Evolutionary conservation across 2,797 vertebrate genomes (phyloP).

Genomic region (Ctenochaetus hawaiiensis): DNA sequence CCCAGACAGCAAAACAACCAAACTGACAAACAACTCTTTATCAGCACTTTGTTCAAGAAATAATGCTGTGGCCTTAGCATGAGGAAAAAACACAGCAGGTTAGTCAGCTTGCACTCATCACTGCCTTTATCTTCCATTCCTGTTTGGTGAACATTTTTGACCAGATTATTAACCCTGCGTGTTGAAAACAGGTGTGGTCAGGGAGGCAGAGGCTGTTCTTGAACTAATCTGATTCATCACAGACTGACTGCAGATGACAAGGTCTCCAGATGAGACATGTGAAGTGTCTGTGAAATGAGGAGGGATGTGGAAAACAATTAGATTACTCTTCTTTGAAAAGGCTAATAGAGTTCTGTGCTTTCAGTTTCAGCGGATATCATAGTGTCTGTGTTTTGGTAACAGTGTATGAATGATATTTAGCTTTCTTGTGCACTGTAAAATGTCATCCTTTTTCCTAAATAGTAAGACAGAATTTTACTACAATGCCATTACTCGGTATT

Average conservation of each 20-base stretch:
- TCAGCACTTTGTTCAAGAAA: constrained; percentile 34
- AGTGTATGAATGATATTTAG: constrained; percentile 3
- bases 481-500: not conserved
- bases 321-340: constrained; percentile 40
- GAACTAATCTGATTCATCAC: constrained; percentile 28
- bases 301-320: constrained; percentile 57
- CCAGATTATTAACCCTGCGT: constrained; percentile 24
- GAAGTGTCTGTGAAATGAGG: constrained; percentile 46
- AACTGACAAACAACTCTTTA: constrained; percentile 25
- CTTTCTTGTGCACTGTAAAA: not conserved
- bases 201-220: constrained; percentile 13
- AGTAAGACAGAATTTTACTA: not conserved
- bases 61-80: not conserved
- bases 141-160: constrained; percentile 13
- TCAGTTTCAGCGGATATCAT: constrained; percentile 9
- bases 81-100: not conserved
- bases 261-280: constrained; percentile 34
- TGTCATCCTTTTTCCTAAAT: not conserved
- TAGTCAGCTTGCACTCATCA: constrained; percentile 3
- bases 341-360: constrained; percentile 34
- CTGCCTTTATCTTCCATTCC: constrained; percentile 17
- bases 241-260: constrained; percentile 1
- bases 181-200: constrained; percentile 20
- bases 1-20: constrained; percentile 20
- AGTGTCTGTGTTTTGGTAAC: not conserved